Evolutionary conservation across 2,888 invertebrate genomes (phyloP), one percentile per base, ranked within the genome.

Genomic region (Spatulosminthurus flaviceps): DNA sequence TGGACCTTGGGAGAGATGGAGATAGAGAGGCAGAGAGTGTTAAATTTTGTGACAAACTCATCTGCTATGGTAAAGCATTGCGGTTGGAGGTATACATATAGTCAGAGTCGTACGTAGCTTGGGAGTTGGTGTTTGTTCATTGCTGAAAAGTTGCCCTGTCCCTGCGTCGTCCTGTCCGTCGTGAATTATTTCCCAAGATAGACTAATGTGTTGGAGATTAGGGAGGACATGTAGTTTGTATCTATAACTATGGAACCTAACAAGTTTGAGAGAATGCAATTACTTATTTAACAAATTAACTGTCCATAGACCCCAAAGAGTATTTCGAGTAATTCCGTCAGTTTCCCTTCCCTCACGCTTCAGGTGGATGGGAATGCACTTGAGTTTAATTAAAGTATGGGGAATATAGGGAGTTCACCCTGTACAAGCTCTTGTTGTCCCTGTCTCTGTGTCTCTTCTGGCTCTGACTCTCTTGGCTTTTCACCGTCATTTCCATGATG

Each of bases 161-260:
- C 51, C n/a, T n/a, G n/a, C n/a, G n/a, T 51, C 2, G 19, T 51
- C 16, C 16, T 4, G 5, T 16, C 51, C 16, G 5, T 51, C n/a
- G 51, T 51, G 51, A 51, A 51, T 51, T 51, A 51, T 51, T 51
- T 51, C 51, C 51, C 51, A 51, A 51, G 51, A 51, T 51, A 51
- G 51, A 51, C 51, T 51, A 51, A 51, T 51, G 51, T 51, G 51
- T 51, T 51, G 51, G 51, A 51, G 51, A 51, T 51, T 51, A 34
- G 51, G 51, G 16, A 19, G 51, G n/a, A 51, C 51, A 51, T 19
- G 51, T 51, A 51, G 51, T 51, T 51, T 51, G 51, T 51, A 13
- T 51, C 1, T 51, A 5, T 51, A 2, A n/a, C 7, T 11, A 2
- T 19, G 16, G n/a, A 51, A 19, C 16, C 51, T n/a, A 51, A 51